Base-by-base conservation (phyloP, 2,797 vertebrate genomes). In the Poecilia picta region DNA sequence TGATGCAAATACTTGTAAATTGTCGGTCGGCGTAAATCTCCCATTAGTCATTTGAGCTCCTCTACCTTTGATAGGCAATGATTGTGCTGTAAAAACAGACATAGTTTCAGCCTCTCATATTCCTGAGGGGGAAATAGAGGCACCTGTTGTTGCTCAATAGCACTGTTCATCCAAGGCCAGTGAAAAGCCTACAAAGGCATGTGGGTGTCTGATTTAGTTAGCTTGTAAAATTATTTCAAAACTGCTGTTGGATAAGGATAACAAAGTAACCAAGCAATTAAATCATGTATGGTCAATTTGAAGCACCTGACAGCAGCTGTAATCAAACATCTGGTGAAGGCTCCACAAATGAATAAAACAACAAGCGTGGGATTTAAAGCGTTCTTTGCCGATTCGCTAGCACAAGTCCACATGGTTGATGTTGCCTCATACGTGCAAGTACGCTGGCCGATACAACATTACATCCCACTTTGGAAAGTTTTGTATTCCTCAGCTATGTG, bases 181-280 rank as follows among this genome's bases (percentile, higher is more conserved):
- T 74, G 74, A 88, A 90, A 71, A 92, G 88, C 81, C 83, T 84
- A 88, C 80, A 64, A 71, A 89, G 91, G 81, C 94, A 95, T 95
- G 95, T 94, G 94, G 94, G 43, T 31, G 75, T 89, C 89, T 94
- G 90, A 95, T 95, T 92, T 86, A 90, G 90, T 95, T 93, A 92
- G 90, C 91, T 89, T 90, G 90, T 94, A 89, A 91, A 94, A 94
- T 92, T 71, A 92, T 93, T 92, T 91, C 82, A 89, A 84, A 91
- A 93, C 83, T 82, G 72, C 87, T 87, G 93, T 94, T 92, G 90
- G 93, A 93, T 75, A 89, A 91, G 91, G 89, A 93, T 92, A 93
- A 94, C 91, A 92, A 92, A 95, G 90, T 91, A 95, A 92, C 86
- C 86, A 79, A 88, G 90, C 86, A 93, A 93, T 94, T 93, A 94